Conservation (phyloP, 2,113 vertebrate genomes). For the Hyla sarda region DNA sequence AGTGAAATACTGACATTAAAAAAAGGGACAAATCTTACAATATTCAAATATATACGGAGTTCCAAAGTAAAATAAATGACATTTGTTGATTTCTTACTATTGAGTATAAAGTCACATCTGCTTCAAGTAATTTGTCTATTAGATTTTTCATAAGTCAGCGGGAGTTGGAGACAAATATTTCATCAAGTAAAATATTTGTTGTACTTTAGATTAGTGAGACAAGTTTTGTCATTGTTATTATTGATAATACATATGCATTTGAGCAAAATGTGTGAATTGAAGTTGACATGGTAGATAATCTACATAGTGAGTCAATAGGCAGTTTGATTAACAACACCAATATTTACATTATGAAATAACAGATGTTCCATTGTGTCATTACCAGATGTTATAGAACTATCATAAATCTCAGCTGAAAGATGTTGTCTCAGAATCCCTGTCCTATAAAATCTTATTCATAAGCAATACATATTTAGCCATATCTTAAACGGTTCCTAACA, state of each 20-base stretch:
- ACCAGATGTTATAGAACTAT: constrained; percentile 50
- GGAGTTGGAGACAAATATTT: constrained; percentile 25
- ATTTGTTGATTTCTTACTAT: neutral
- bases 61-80: neutral
- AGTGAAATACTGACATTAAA: too few relatives aligned
- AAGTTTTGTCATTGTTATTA: constrained; percentile 31
- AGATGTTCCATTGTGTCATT: constrained; percentile 53
- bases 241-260: constrained; percentile 42
- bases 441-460: neutral
- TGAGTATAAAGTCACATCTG: neutral
- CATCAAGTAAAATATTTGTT: constrained; percentile 42
- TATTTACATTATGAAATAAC: constrained; percentile 36
- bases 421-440: neutral
- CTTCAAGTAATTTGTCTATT: constrained; percentile 22
- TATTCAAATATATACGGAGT: too few relatives aligned
- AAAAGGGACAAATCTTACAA: too few relatives aligned
- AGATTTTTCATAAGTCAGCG: neutral
- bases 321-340: constrained; percentile 53
- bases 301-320: constrained; percentile 51
- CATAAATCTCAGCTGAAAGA: constrained; percentile 5
- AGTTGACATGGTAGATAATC: constrained; percentile 47
- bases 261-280: constrained; percentile 35
- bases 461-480: neutral
- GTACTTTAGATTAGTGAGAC: constrained; percentile 24
- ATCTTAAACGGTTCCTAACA: neutral